Evolutionary conservation across 2,113 vertebrate genomes (phyloP).

Genomic region (Elachura formosa): DNA sequence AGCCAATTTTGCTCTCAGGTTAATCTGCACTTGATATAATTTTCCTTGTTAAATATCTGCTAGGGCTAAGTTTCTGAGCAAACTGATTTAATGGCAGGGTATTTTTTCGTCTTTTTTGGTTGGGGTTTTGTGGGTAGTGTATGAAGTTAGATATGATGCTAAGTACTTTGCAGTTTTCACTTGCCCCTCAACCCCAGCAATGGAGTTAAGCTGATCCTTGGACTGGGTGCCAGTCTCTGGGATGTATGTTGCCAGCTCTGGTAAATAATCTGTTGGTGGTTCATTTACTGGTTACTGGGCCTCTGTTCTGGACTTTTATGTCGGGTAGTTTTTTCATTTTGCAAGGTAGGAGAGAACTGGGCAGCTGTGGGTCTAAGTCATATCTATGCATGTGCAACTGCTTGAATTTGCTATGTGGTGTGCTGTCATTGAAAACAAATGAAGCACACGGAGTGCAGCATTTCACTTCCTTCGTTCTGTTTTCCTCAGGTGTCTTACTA

Average conservation of each 20-base stretch:
- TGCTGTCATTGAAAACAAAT: not conserved
- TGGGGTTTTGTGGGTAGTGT: not conserved
- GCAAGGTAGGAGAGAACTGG: not conserved
- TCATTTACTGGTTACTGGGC: not conserved
- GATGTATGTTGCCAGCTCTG: not conserved
- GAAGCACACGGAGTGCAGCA: not conserved
- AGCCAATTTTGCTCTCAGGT: not conserved
- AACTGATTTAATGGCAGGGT: not conserved
- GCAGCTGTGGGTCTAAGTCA: conserved; percentile 15
- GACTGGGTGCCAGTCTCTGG: not conserved
- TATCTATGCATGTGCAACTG: not conserved
- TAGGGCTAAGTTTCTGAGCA: not conserved
- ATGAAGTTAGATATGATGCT: not conserved
- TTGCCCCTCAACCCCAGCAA: not conserved
- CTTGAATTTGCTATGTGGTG: conserved; percentile 13
- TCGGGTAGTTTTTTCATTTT: not conserved
- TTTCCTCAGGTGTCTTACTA: not conserved
- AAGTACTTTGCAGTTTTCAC: not conserved
- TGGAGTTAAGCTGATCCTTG: not conserved
- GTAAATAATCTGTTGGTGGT: not conserved
- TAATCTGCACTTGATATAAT: not conserved
- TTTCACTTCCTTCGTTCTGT: rapidly evolving
- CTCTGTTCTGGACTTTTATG: not conserved
- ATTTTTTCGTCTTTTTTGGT: not conserved
- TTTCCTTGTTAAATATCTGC: not conserved